Percentiles rank a stretch among this genome's conserved stretches.
Conservation (phyloP, 2,797 vertebrate genomes). For the Thripadectes ignobilis region DNA sequence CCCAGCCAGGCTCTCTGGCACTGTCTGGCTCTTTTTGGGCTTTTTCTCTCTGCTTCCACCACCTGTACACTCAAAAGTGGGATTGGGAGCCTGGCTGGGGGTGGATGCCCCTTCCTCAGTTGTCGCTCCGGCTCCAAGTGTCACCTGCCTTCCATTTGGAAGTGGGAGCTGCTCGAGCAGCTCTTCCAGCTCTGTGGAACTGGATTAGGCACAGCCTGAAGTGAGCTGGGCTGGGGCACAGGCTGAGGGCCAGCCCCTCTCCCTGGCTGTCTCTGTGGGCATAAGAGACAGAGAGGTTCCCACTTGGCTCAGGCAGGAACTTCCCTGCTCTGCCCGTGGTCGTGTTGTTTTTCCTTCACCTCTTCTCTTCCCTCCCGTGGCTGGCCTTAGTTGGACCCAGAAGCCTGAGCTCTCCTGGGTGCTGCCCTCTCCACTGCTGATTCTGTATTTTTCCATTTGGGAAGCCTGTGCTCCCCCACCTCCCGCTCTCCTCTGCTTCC, state of each 20-base stretch:
- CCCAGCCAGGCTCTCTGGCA: not conserved
- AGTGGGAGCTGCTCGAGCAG: not conserved
- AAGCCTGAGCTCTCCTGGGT: not conserved
- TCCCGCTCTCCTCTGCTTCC: not conserved
- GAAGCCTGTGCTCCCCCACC: not conserved
- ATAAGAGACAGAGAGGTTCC: not conserved
- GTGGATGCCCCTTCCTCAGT: not conserved
- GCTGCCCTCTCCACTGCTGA: not conserved
- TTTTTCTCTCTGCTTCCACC: not conserved
- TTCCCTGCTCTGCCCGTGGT: not conserved
- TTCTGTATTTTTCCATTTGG: slow-evolving; percentile 34
- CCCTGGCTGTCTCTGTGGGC: fast-evolving
- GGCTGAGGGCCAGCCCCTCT: not conserved
- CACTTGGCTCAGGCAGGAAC: not conserved
- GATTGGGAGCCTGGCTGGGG: not conserved
- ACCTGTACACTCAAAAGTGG: fast-evolving
- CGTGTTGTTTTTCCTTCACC: fast-evolving
- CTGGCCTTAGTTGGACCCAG: not conserved
- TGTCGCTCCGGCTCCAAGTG: not conserved
- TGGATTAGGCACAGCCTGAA: not conserved
- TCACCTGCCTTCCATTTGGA: not conserved
- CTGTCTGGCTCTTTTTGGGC: fast-evolving
- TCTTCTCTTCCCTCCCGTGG: not conserved
- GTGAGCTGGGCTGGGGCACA: not conserved
- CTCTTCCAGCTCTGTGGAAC: not conserved